Evolutionary conservation across 2,797 vertebrate genomes (phyloP).

Genomic region (Xenentodon cancila): DNA sequence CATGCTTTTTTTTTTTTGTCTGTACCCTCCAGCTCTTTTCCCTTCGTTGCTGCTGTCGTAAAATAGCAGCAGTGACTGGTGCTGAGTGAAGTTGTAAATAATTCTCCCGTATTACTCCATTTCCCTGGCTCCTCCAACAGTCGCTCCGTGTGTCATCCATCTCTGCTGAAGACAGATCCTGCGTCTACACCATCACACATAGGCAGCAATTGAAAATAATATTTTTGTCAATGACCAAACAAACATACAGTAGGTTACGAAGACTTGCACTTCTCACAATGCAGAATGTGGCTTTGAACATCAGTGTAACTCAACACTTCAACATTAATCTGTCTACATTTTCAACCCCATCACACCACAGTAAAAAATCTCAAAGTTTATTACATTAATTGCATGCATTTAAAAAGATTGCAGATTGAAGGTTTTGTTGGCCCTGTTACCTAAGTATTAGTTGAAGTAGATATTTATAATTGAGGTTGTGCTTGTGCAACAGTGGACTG

Average conservation of each 20-base stretch:
- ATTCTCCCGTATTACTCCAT: constrained; percentile 30
- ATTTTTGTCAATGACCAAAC: neutral
- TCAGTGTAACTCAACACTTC: too few relatives aligned
- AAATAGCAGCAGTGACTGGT: constrained; percentile 35
- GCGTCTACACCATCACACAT: neutral
- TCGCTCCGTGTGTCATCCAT: constrained; percentile 24
- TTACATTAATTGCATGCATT: too few relatives aligned
- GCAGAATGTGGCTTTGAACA: too few relatives aligned
- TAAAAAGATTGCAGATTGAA: too few relatives aligned
- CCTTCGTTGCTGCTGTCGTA: constrained; percentile 61
- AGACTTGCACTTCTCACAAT: neutral
- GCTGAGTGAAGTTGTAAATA: constrained; percentile 58
- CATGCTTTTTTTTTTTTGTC: constrained; percentile 16
- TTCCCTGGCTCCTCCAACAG: constrained; percentile 10
- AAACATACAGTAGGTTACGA: neutral
- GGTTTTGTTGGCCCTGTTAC: too few relatives aligned
- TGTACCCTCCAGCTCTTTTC: constrained; percentile 31
- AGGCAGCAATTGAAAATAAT: neutral
- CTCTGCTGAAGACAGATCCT: constrained; percentile 1
- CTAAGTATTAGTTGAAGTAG: too few relatives aligned
- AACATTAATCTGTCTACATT: too few relatives aligned
- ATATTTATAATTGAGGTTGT: too few relatives aligned
- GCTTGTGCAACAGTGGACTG: too few relatives aligned
- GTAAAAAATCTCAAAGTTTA: too few relatives aligned
- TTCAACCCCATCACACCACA: too few relatives aligned